phyloP scores from a whole-genome alignment of 2,113 vertebrate species.

The Accipiter virgatus region DNA sequence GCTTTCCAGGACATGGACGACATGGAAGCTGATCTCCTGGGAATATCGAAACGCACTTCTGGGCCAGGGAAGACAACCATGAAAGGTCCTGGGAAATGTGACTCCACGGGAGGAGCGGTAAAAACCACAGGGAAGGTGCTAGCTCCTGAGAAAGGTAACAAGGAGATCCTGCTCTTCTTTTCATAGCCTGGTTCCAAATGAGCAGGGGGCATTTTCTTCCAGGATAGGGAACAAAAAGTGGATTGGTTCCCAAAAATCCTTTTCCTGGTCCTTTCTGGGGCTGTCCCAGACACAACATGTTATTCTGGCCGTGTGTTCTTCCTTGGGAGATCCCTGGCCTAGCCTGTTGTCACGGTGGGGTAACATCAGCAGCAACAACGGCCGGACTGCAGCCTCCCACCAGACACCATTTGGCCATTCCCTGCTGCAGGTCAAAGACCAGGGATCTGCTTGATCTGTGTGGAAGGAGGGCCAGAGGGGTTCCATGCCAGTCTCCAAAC shows the following conservation, averaged over 20 bases:
- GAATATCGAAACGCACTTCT: slow-evolving; percentile 65
- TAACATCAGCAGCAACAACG: background rate
- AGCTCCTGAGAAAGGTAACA: slow-evolving; percentile 3
- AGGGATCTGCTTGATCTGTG: background rate
- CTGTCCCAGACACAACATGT: background rate
- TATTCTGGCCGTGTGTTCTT: background rate
- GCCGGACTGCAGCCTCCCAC: background rate
- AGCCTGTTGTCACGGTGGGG: accelerated
- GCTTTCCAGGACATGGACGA: slow-evolving; percentile 80
- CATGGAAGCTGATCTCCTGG: slow-evolving; percentile 83
- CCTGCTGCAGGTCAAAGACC: background rate
- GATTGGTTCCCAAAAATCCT: background rate
- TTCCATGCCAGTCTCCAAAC: background rate
- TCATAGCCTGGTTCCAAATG: too few relatives aligned
- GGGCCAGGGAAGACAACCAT: slow-evolving; percentile 42
- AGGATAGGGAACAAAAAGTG: background rate
- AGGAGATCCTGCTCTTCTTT: background rate
- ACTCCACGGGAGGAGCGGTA: background rate
- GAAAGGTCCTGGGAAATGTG: slow-evolving; percentile 43
- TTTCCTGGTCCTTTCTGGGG: background rate
- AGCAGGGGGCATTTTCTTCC: background rate
- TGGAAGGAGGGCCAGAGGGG: background rate
- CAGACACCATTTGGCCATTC: background rate
- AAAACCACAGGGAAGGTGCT: background rate
- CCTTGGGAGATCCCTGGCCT: background rate